Conservation (phyloP, 2,888 invertebrate genomes). For the Arrhopalites spinosus region DNA sequence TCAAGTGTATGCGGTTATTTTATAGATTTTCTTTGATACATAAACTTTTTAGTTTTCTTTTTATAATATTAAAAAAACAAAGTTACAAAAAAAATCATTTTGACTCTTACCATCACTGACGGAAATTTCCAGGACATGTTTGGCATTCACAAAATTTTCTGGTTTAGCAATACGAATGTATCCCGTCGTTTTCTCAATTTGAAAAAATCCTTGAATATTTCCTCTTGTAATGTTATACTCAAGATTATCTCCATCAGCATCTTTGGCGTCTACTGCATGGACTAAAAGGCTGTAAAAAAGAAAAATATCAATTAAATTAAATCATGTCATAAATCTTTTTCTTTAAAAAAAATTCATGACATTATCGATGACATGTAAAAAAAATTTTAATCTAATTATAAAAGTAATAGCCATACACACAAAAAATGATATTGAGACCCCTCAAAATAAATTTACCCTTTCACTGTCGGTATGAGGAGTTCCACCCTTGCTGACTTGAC, state of each 20-base stretch:
- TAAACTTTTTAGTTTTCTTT: no score
- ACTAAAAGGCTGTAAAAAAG: conserved; percentile 42
- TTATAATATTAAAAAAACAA: no score
- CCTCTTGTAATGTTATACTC: conserved; percentile 83
- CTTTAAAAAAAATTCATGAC: no score
- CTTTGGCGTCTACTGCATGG: conserved; percentile 50
- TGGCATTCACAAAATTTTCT: conserved; percentile 66
- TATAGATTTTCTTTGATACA: no score
- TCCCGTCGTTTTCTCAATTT: conserved; percentile 71
- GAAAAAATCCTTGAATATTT: conserved; percentile 74
- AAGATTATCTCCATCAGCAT: conserved; percentile 59
- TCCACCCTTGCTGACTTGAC: conserved; percentile 50
- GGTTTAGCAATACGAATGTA: conserved; percentile 70
- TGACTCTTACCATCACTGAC: conserved; percentile 93
- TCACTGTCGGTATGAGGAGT: conserved; percentile 52
- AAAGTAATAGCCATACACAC: no score
- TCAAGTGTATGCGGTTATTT: no score
- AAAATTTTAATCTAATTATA: no score
- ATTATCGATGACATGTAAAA: no score
- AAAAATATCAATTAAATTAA: no score
- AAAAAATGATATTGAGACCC: no score
- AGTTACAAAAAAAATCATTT: no score
- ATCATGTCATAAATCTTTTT: no score
- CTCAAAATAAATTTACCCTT: conserved; percentile 28
- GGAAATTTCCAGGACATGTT: conserved; percentile 74